Conservation (phyloP, 2,113 vertebrate species). For the Microcebus griseorufus region DNA sequence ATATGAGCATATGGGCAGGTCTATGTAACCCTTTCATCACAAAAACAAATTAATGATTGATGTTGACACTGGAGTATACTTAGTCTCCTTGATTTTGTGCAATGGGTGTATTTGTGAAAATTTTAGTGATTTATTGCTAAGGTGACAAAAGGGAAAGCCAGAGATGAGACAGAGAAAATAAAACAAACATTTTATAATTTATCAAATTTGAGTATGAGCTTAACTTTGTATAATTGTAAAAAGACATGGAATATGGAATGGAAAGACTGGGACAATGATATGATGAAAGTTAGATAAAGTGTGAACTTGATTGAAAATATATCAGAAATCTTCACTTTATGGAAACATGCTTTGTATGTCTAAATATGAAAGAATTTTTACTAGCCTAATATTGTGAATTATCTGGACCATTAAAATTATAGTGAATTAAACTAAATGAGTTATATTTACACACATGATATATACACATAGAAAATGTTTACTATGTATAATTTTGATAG, state of each 20-base stretch:
- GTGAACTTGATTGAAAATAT: background rate
- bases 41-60: background rate
- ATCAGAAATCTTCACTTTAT: background rate
- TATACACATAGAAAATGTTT: background rate
- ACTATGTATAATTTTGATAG: background rate
- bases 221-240: background rate
- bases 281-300: background rate
- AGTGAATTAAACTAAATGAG: background rate
- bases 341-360: background rate
- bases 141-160: background rate
- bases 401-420: background rate
- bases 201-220: background rate
- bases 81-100: background rate
- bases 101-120: no score
- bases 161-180: background rate
- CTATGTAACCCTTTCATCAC: background rate
- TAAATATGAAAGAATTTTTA: background rate
- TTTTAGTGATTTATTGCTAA: background rate
- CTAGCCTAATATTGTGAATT: background rate
- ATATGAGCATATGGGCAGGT: background rate
- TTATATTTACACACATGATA: background rate
- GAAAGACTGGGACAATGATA: background rate
- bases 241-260: background rate
- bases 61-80: background rate
- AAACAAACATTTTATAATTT: background rate